Percentiles rank a stretch among this genome's conserved stretches.
phyloP scores from a whole-genome alignment of 1,140 invertebrate species.

The Meloidogyne hapla region DNA sequence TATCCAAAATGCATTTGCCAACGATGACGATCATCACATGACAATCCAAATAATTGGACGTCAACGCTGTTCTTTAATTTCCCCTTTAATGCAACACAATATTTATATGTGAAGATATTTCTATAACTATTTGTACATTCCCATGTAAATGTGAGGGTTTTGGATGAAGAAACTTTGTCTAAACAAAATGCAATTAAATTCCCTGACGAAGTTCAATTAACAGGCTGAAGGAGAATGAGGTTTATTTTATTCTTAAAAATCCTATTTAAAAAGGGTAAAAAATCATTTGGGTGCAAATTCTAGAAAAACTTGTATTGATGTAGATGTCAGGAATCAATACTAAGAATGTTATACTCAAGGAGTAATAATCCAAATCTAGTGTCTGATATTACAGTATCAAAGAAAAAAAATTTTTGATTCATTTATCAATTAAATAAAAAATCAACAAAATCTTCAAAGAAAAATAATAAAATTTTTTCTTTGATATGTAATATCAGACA shows the following conservation, averaged over 20 bases:
- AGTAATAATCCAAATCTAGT: too few relatives aligned
- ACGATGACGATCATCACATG: not conserved
- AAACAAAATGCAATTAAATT: constrained; percentile 9
- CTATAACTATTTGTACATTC: constrained; percentile 20
- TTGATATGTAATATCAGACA: too few relatives aligned
- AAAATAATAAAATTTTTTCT: too few relatives aligned
- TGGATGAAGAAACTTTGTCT: constrained; percentile 8
- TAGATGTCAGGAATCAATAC: too few relatives aligned
- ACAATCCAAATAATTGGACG: constrained; percentile 30
- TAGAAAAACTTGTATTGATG: too few relatives aligned
- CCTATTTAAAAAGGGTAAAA: not conserved
- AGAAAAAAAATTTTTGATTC: too few relatives aligned
- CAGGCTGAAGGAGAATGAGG: constrained; percentile 16
- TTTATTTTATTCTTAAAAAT: not conserved
- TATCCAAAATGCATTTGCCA: constrained; percentile 11
- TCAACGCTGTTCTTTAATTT: constrained; percentile 15
- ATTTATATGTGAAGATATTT: constrained; percentile 19
- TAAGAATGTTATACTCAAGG: too few relatives aligned
- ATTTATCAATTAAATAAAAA: too few relatives aligned
- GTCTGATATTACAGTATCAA: too few relatives aligned
- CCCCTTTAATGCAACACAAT: constrained; percentile 7
- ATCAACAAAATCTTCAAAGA: too few relatives aligned
- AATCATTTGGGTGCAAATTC: not conserved
- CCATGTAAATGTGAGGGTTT: constrained; percentile 5
- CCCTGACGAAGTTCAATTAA: constrained; percentile 25